Conservation (phyloP, 23 tunicate species). For the Styela clava region DNA sequence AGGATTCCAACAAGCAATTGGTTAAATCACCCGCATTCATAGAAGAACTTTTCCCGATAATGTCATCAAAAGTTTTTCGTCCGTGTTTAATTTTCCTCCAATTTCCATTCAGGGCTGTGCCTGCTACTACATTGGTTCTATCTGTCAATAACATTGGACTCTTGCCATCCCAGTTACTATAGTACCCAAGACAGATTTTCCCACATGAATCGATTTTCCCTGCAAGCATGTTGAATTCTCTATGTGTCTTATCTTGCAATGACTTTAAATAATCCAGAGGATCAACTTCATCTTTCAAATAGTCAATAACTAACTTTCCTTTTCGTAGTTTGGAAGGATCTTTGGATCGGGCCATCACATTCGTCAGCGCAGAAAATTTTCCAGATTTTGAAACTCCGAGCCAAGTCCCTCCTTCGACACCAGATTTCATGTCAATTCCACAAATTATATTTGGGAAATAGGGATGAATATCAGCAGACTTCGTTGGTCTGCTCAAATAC, state of each 20-base stretch:
- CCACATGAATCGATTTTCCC: conserved; percentile 26
- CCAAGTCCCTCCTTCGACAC: conserved; percentile 79
- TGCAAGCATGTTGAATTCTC: conserved; percentile 59
- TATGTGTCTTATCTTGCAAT: not conserved
- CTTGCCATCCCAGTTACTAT: conserved; percentile 39
- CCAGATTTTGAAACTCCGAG: conserved; percentile 65
- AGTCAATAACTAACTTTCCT: conserved; percentile 57
- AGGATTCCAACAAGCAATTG: conserved; percentile 14
- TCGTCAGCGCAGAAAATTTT: conserved; percentile 69
- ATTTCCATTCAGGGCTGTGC: conserved; percentile 44
- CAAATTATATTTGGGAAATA: conserved; percentile 35
- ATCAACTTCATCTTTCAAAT: conserved; percentile 23
- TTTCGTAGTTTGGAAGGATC: conserved; percentile 9
- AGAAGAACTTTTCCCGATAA: not conserved
- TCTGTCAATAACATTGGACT: conserved; percentile 15
- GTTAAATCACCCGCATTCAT: conserved; percentile 1
- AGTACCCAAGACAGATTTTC: conserved; percentile 28
- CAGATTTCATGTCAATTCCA: conserved; percentile 50
- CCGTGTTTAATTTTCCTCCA: conserved; percentile 62
- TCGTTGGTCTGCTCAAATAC: conserved; percentile 30
- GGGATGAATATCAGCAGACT: conserved; percentile 48
- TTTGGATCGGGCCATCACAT: conserved; percentile 26
- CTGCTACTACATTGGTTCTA: conserved; percentile 29
- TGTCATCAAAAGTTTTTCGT: conserved; percentile 22
- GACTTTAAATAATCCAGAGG: conserved; percentile 32